Base-by-base conservation (phyloP, 1,140 invertebrate genomes). In the Stenopsyche tienmushanensis region DNA sequence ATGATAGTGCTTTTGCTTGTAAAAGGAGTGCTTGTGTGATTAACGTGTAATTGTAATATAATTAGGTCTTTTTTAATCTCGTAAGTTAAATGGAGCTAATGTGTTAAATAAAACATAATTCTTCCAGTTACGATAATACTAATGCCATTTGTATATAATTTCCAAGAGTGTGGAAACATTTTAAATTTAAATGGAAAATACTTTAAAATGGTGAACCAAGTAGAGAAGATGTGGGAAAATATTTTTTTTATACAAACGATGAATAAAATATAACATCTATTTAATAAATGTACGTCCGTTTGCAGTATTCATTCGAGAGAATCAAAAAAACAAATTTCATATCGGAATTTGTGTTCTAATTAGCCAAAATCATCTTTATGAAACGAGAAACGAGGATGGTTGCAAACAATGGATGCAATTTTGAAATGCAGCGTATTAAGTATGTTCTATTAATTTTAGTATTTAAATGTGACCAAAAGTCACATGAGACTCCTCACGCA, bases 141-240 rank as follows among this genome's bases (percentile, higher is more conserved):
- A 10, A 49, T 10, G 15, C 15, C 21, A 49, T 20, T 49, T 49
- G 47, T 49, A 49, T 49, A 49, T 49, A 49, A 49, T 49, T 49
- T 49, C 13, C 15, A 20, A 49, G 10, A 49, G 21, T 42, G n/a
- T n/a, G n/a, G n/a, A 42, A 7, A 39, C n/a, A 39, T n/a, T 8
- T 39, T 18, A 18, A 49, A 49, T 49, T 7, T 34, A 7, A 49
- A 49, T 49, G 10, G 21, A 49, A 2, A 23, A 21, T 20, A n/a
- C n/a, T n/a, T n/a, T n/a, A 21, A 29, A 58, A 34, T 24, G 55
- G 55, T 58, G 55, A 58, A 58, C 55, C 55, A 58, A 58, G 55
- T 58, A 58, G 52, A n/a, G 52, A 25, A 10, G 52, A 55, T 20
- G 41, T 34, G 25, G 10, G 52, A 39, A 44, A 58, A 58, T 44